Conservation (phyloP, 2,113 vertebrate genomes). For the Tricholaema leucomelas region DNA sequence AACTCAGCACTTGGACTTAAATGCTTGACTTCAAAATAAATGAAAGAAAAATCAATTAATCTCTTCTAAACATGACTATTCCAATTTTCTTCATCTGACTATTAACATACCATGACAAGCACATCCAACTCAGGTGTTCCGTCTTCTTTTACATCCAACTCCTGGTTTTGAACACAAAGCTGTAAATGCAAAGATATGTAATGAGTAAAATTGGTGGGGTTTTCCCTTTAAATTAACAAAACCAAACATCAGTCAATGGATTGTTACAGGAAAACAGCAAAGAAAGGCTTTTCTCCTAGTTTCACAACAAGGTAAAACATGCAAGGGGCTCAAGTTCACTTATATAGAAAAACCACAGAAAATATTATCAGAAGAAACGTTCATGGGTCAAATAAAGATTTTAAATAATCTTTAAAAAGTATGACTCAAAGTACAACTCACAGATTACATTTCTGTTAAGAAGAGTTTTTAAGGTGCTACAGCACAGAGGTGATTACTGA, state of each 20-base stretch:
- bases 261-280: neutral
- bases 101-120: conserved; percentile 67
- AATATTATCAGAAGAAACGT: no score
- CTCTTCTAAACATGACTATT: neutral
- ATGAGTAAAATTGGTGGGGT: accelerated
- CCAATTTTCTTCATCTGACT: neutral
- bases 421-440: neutral
- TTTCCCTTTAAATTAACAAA: neutral
- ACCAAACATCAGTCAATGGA: neutral
- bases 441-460: neutral
- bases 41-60: neutral
- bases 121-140: conserved; percentile 65
- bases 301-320: neutral
- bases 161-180: conserved; percentile 71
- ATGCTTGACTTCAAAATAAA: neutral
- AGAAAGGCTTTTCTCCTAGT: neutral
- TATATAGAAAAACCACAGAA: no score
- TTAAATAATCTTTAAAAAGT: neutral
- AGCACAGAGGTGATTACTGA: neutral
- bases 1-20: neutral
- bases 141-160: conserved; percentile 65
- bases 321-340: no score
- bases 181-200: conserved; percentile 43
- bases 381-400: neutral
- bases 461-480: neutral